Conservation (phyloP, 2,113 vertebrate species). For the Corythornis madagascariensis region DNA sequence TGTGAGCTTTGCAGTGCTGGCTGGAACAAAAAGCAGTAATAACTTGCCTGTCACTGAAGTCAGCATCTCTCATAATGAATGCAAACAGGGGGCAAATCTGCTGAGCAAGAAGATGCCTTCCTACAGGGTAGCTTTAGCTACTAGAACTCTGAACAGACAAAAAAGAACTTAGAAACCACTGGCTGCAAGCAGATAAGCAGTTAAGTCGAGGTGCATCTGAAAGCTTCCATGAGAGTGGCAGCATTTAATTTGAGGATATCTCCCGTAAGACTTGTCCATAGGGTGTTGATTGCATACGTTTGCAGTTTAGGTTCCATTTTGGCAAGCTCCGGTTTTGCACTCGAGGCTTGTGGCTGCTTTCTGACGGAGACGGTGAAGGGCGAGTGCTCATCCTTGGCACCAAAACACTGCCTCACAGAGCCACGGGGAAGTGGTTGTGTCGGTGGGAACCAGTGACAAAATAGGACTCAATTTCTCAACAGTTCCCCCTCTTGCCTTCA, state of each 20-base stretch:
- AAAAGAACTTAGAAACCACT: background rate
- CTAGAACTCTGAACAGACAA: background rate
- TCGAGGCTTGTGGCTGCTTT: background rate
- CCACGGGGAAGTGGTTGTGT: background rate
- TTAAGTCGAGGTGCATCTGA: background rate
- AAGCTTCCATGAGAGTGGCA: background rate
- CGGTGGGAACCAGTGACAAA: background rate
- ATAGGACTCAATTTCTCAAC: background rate
- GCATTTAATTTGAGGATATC: background rate
- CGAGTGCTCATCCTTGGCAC: background rate
- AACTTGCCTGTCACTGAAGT: constrained; percentile 62
- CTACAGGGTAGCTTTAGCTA: constrained; percentile 1
- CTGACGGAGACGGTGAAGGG: background rate
- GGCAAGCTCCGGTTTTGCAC: fast-evolving
- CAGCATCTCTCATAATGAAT: constrained; percentile 63
- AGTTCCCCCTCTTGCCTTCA: no score
- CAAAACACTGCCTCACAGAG: fast-evolving
- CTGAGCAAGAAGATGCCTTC: constrained; percentile 67
- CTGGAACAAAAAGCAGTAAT: constrained; percentile 67
- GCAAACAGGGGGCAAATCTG: constrained; percentile 56
- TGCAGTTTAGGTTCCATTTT: background rate
- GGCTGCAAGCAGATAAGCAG: background rate
- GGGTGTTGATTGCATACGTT: background rate
- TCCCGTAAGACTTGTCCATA: fast-evolving
- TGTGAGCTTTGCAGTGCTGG: constrained; percentile 42